Conservation (phyloP, 2,797 vertebrate genomes). For the Diplodus puntazzo region DNA sequence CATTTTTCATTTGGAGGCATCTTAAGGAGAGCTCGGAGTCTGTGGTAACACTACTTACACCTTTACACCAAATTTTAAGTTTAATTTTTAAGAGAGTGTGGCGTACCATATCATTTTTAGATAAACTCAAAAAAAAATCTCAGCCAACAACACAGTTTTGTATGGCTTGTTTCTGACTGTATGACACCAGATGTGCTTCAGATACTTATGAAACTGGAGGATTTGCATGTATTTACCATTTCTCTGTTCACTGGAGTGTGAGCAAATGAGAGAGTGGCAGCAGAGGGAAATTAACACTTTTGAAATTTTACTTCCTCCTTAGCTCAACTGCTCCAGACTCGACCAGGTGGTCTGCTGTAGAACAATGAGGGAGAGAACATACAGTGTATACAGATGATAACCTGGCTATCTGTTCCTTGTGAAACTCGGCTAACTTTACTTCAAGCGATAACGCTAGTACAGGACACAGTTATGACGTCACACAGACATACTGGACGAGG, state of each 20-base stretch:
- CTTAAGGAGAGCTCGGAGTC: neutral
- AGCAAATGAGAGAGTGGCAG: neutral
- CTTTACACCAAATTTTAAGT: neutral
- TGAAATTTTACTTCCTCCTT: conserved; percentile 5
- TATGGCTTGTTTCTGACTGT: neutral
- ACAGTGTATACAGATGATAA: neutral
- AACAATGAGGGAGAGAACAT: no score
- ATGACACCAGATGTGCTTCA: neutral
- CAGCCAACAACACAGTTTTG: neutral
- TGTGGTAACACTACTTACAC: neutral
- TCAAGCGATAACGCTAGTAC: no score
- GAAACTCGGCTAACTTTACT: neutral
- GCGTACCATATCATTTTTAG: neutral
- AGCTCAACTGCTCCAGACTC: no score
- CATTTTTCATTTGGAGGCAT: neutral
- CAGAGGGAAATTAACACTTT: neutral
- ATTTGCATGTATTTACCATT: neutral
- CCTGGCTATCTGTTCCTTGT: neutral
- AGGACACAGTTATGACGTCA: neutral
- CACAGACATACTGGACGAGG: neutral
- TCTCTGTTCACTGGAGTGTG: neutral
- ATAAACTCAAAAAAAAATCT: neutral
- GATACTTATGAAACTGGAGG: neutral
- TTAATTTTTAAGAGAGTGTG: no score
- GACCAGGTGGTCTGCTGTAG: no score